A percentile compares a stretch with the other conserved stretches of the same genome.
These are phyloP conservation scores for Nymphicus hollandicus DNA, from an alignment of 2,113 vertebrate genomes.

Conservation along the genomic window DNA sequence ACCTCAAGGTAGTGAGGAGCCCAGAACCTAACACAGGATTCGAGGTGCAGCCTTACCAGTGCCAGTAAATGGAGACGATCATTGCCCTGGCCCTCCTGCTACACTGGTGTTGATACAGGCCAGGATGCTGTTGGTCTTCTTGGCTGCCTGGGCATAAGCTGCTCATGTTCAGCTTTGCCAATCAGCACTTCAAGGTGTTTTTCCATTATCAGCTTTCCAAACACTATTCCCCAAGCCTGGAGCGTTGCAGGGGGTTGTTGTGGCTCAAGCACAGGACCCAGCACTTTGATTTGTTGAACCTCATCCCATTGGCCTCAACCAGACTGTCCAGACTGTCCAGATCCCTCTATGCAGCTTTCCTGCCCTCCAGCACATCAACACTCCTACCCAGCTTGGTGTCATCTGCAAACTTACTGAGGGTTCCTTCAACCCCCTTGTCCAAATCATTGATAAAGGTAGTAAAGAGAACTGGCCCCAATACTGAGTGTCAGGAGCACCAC, in stretches of 20 bases:
- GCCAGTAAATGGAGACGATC: rapidly evolving
- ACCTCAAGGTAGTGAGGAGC: background rate
- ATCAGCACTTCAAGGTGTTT: too few species aligned
- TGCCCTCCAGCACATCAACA: background rate
- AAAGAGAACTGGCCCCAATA: rapidly evolving
- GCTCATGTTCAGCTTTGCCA: background rate
- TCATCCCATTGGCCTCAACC: background rate
- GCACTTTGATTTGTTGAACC: background rate
- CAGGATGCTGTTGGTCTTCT: background rate
- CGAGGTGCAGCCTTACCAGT: rapidly evolving
- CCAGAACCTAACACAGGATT: background rate
- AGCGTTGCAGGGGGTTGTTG: too few species aligned
- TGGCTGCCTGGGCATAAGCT: too few species aligned
- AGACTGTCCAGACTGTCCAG: background rate
- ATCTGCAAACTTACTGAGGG: background rate
- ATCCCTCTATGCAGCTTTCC: background rate
- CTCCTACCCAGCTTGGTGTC: rapidly evolving
- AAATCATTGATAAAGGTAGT: background rate
- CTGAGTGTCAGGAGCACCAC: background rate
- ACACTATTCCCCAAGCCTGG: background rate
- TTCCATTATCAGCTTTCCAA: background rate
- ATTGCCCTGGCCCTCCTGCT: background rate
- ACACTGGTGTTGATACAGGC: background rate
- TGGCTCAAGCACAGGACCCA: background rate
- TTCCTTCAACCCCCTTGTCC: background rate